These are phyloP conservation scores for Petaurus breviceps DNA, from an alignment of 2,113 vertebrate genomes.

Conservation along the genomic window DNA sequence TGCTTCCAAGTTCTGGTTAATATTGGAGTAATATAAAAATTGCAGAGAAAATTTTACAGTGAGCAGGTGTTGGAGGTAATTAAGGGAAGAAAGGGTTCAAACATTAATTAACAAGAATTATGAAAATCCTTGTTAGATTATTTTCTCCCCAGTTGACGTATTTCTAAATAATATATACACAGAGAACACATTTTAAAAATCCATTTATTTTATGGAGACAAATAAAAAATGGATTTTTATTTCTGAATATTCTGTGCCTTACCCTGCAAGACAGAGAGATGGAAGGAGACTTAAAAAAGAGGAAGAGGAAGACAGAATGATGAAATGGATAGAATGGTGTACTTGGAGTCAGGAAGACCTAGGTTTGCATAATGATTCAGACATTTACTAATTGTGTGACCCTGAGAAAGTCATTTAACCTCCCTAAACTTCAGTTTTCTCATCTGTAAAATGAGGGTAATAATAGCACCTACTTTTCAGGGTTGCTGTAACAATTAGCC, in stretches of 20 bases:
- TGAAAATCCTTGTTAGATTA: conserved; percentile 73
- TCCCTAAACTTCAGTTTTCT: neutral
- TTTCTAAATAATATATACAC: conserved; percentile 74
- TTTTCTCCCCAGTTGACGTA: conserved; percentile 75
- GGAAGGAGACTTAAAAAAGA: conserved; percentile 32
- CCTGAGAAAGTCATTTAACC: too few relatives aligned
- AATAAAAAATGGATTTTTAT: conserved; percentile 63
- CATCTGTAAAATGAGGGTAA: neutral
- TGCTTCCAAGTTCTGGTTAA: conserved; percentile 79
- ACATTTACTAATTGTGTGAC: neutral
- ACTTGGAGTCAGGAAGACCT: neutral
- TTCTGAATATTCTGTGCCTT: conserved; percentile 68
- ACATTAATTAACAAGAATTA: conserved; percentile 83
- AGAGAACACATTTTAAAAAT: conserved; percentile 67
- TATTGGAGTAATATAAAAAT: conserved; percentile 80
- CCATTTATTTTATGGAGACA: conserved; percentile 58
- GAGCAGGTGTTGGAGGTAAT: conserved; percentile 86
- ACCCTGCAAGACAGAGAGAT: conserved; percentile 15
- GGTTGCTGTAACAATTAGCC: neutral
- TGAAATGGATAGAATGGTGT: neutral
- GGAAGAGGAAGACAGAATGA: neutral
- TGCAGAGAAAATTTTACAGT: conserved; percentile 83
- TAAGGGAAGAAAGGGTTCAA: conserved; percentile 73
- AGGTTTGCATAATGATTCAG: neutral
- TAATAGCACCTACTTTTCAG: neutral